phyloP scores from a whole-genome alignment of 2,113 vertebrate species.

The Fukomys damarensis region DNA sequence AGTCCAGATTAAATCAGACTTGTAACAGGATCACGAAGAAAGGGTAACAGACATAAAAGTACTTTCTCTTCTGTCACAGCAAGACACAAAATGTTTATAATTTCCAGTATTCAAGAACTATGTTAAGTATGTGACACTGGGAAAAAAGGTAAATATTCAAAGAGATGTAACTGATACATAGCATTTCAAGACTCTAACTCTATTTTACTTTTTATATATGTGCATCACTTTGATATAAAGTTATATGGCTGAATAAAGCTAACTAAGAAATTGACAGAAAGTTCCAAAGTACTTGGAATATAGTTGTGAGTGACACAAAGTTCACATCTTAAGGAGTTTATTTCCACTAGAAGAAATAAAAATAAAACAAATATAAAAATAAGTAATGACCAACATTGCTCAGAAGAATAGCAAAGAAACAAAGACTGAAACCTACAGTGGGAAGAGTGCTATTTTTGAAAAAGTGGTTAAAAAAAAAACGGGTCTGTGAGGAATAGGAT shows the following conservation, averaged over 20 bases:
- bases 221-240: not conserved
- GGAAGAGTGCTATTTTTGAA: not conserved
- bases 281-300: not conserved
- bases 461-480: not conserved
- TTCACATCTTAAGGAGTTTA: not conserved
- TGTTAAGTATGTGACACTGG: not conserved
- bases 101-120: not conserved
- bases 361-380: not conserved
- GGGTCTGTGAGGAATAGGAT: not conserved
- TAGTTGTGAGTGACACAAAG: not conserved
- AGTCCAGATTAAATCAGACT: not conserved
- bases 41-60: not conserved
- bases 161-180: not conserved
- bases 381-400: not conserved
- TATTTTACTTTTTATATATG: not conserved
- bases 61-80: not conserved
- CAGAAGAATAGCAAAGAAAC: not conserved
- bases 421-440: not conserved
- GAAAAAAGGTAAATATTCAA: not conserved
- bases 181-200: not conserved
- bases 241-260: not conserved
- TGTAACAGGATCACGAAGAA: not conserved
- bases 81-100: not conserved
- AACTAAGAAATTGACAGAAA: not conserved
- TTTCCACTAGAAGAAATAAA: constrained; percentile 25